Evolutionary conservation across 1,140 invertebrate species (phyloP).

Genomic region (Acromyrmex heyeri): DNA sequence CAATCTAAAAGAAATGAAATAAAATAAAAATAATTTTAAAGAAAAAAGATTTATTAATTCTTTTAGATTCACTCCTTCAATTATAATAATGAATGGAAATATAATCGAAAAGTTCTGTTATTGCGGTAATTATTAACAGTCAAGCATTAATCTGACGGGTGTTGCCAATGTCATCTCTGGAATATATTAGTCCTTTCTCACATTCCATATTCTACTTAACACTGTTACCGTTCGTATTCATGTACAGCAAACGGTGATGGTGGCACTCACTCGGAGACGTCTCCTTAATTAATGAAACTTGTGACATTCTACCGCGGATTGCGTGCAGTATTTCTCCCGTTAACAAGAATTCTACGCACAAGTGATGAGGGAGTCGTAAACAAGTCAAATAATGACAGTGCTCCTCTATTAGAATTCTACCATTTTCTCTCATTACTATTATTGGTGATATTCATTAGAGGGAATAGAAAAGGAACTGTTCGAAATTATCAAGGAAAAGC

Average conservation of each 20-base stretch:
- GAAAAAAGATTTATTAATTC: neutral
- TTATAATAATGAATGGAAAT: neutral
- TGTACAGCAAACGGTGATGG: neutral
- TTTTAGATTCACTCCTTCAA: neutral
- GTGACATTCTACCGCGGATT: constrained; percentile 70
- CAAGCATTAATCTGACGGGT: constrained; percentile 24
- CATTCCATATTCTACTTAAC: constrained; percentile 18
- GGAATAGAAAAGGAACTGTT: constrained; percentile 28
- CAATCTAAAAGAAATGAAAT: neutral
- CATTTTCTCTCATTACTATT: constrained; percentile 32
- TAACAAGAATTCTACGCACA: constrained; percentile 69
- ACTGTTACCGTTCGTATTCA: constrained; percentile 27
- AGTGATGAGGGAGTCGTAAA: constrained; percentile 37
- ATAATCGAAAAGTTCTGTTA: neutral
- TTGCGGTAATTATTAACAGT: neutral
- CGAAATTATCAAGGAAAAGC: constrained; percentile 1
- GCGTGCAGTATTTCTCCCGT: constrained; percentile 66
- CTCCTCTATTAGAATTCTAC: neutral
- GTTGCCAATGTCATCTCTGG: constrained; percentile 12
- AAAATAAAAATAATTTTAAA: neutral
- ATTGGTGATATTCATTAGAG: constrained; percentile 27
- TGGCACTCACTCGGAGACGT: constrained; percentile 38
- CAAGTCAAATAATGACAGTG: constrained; percentile 36
- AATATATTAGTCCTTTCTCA: constrained; percentile 24
- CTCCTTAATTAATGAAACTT: constrained; percentile 82